Base-by-base conservation (phyloP, 2,888 invertebrate species). In the Ectemnius cavifrons region DNA sequence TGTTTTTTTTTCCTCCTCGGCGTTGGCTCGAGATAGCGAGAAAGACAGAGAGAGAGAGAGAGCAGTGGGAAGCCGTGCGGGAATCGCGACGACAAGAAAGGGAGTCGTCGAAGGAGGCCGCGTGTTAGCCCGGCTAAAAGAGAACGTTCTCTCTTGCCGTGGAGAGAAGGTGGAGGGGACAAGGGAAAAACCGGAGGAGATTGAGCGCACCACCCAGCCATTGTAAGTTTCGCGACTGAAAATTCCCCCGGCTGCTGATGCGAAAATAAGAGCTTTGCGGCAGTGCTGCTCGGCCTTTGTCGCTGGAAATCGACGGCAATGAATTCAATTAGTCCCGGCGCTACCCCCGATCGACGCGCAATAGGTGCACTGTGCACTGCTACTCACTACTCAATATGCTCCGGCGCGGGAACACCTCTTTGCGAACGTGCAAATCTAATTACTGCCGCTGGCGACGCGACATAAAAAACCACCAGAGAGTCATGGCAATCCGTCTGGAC, bases 191-290 rank as follows among this genome's bases (percentile, higher is more conserved):
- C 37, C 60, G 14, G 52, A 14, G 46, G 37, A 67, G 67, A 74
- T 74, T 60, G 67, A 75, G 67, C 65, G 60, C 23, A 58, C 58
- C 20, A 18, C 23, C 27, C 23, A 46, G 16, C 37, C 11, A 37
- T 37, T 37, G 37, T 37, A 37, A 37, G 37, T 37, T 37, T 37
- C 37, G 37, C 37, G 37, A 37, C 37, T 37, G 37, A 37, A 27
- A 58, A 23, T 60, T 58, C 27, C 58, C 27, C 58, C 2, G 14
- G 14, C 52, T 16, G 20, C 27, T 27, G 58, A 58, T 58, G 58
- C n/a, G 58, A 58, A 20, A 58, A 27, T 58, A 58, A 23, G 58
- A 58, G n/a, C 8, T 20, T 20, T 20, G 27, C 58, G 58, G 20
- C 23, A 23, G 23, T 23, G 3, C 23, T 23, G 23, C 23, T 23